Evolutionary conservation across 2,113 vertebrate species (phyloP).

Genomic region (Holacanthus passer): DNA sequence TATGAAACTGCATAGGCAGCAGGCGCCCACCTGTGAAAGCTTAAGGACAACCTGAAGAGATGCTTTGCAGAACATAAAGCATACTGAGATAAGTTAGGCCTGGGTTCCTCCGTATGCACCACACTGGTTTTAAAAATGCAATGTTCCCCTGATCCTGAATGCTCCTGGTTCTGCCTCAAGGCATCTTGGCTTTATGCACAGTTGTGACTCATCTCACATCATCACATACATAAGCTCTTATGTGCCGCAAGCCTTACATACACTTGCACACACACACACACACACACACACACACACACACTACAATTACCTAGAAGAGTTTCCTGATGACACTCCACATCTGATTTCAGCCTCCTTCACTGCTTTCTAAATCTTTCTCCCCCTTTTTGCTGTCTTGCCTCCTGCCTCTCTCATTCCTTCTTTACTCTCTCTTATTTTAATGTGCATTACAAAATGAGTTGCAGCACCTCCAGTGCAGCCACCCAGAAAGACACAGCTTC

Average conservation of each 20-base stretch:
- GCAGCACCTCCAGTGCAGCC: conserved; percentile 56
- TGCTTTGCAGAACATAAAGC: conserved; percentile 21
- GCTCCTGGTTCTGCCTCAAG: conserved; percentile 37
- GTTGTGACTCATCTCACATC: conserved; percentile 62
- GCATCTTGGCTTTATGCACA: conserved; percentile 39
- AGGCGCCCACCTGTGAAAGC: conserved; percentile 32
- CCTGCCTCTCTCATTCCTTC: not conserved
- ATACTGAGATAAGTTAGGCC: conserved; percentile 19
- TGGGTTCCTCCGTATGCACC: conserved; percentile 14
- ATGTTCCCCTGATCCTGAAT: conserved; percentile 42
- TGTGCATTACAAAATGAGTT: conserved; percentile 60
- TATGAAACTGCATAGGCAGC: conserved; percentile 29
- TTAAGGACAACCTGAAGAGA: conserved; percentile 41
- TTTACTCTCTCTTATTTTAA: conserved; percentile 44
- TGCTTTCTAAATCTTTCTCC: not conserved
- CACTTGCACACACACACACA: not conserved
- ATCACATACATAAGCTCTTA: conserved; percentile 21
- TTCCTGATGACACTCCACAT: conserved; percentile 22
- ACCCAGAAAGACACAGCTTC: conserved; percentile 57
- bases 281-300: not conserved
- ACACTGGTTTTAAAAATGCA: conserved; percentile 28
- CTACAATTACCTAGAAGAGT: conserved; percentile 28
- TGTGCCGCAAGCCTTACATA: conserved; percentile 9
- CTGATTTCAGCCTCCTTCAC: conserved; percentile 11
- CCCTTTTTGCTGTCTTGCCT: not conserved